These are phyloP conservation scores for Habroteleia sp. DNA, from an alignment of 2,888 invertebrate species.

Conservation along the genomic window DNA sequence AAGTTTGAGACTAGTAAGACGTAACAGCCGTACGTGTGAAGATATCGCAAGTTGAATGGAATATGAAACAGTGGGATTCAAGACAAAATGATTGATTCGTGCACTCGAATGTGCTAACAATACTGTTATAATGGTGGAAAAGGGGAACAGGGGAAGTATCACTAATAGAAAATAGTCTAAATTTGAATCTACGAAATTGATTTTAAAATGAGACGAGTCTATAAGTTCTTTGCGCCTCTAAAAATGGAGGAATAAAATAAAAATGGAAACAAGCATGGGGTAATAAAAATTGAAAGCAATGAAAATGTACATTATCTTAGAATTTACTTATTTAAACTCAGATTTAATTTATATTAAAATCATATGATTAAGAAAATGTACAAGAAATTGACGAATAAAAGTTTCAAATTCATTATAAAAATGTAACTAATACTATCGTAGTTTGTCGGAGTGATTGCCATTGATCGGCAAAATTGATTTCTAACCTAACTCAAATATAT, in stretches of 20 bases:
- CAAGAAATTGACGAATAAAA: too few relatives aligned
- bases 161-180: constrained; percentile 34
- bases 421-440: too few relatives aligned
- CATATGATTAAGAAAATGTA: too few relatives aligned
- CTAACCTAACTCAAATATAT: too few relatives aligned
- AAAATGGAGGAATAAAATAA: constrained; percentile 19
- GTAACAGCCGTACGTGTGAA: too few relatives aligned
- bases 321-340: too few relatives aligned
- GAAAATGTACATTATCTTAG: constrained; percentile 20
- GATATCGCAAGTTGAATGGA: constrained; percentile 1
- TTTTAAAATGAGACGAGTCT: constrained; percentile 41
- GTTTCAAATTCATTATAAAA: too few relatives aligned
- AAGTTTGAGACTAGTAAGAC: too few relatives aligned
- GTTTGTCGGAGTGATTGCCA: too few relatives aligned
- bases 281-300: constrained; percentile 36
- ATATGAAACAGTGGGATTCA: constrained; percentile 8
- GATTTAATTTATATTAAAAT: too few relatives aligned
- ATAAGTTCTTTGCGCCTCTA: background rate
- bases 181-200: constrained; percentile 45
- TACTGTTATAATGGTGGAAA: background rate
- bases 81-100: constrained; percentile 8
- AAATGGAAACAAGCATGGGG: constrained; percentile 5
- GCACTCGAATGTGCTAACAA: background rate
- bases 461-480: too few relatives aligned
- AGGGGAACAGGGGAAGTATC: constrained; percentile 4